Evolutionary conservation across 2,888 invertebrate genomes (phyloP).

Genomic region (Brachyptera risi): DNA sequence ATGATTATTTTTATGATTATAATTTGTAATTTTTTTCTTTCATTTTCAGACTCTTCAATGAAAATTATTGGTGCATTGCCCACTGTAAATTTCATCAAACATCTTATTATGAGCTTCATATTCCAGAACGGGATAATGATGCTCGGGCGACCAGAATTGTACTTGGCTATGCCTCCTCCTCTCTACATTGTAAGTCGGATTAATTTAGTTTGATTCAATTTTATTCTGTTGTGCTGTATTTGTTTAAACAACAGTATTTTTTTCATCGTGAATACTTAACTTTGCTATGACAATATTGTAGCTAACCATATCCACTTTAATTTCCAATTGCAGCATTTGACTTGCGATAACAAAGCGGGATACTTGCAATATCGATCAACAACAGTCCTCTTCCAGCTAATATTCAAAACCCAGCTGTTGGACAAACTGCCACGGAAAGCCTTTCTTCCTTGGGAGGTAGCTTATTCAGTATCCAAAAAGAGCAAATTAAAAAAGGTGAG

Average conservation of each 20-base stretch:
- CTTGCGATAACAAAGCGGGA: slow-evolving; percentile 53
- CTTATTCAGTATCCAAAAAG: slow-evolving; percentile 23
- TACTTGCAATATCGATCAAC: slow-evolving; percentile 52
- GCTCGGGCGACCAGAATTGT: slow-evolving; percentile 60
- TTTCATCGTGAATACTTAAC: not conserved
- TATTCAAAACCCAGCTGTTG: slow-evolving; percentile 61
- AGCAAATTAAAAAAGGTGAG: slow-evolving; percentile 10
- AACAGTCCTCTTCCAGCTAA: slow-evolving; percentile 61
- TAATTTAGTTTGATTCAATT: not conserved
- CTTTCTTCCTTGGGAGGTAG: slow-evolving; percentile 60
- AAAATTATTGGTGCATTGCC: slow-evolving; percentile 58
- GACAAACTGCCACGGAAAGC: slow-evolving; percentile 58
- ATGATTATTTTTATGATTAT: slow-evolving; percentile 8
- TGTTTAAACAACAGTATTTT: not conserved
- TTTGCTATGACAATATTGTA: too few relatives aligned
- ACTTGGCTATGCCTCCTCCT: slow-evolving; percentile 56
- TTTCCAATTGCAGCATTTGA: slow-evolving; percentile 52
- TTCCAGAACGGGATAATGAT: slow-evolving; percentile 54
- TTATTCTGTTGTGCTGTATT: not conserved
- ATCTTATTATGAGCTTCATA: slow-evolving; percentile 56
- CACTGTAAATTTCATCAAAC: slow-evolving; percentile 55
- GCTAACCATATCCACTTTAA: too few relatives aligned
- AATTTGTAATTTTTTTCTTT: not conserved
- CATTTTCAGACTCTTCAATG: slow-evolving; percentile 51
- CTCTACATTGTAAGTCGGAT: slow-evolving; percentile 55